Conservation (phyloP, 2,888 invertebrate species). For the Xestia xanthographa region DNA sequence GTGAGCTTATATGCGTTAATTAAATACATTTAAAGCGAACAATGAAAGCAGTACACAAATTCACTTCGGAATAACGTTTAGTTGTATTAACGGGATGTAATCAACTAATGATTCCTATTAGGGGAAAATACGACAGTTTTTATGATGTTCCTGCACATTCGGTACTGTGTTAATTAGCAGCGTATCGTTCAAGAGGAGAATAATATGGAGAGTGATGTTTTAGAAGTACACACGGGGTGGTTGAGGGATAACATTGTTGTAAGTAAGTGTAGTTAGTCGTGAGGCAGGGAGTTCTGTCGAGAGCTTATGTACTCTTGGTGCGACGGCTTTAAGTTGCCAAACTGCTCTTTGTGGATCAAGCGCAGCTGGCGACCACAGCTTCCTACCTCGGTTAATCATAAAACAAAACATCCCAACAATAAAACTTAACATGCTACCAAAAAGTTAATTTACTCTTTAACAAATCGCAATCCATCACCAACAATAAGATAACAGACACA, state of each 20-base stretch:
- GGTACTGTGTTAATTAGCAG: not conserved
- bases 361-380: constrained; percentile 6
- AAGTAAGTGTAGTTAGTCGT: constrained; percentile 27
- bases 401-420: constrained; percentile 24
- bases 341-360: constrained; percentile 17
- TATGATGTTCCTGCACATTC: not conserved
- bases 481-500: constrained; percentile 63
- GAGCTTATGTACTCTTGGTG: constrained; percentile 26
- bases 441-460: constrained; percentile 42
- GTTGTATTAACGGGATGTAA: constrained; percentile 25
- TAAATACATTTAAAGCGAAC: constrained; percentile 49
- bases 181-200: not conserved
- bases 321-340: constrained; percentile 31
- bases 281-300: constrained; percentile 17
- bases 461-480: constrained; percentile 51
- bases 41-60: constrained; percentile 47
- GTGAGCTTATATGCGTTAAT: constrained; percentile 43
- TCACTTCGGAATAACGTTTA: constrained; percentile 31
- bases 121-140: not conserved
- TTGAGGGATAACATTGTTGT: constrained; percentile 33
- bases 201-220: constrained; percentile 22
- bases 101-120: not conserved
- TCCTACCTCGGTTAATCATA: constrained; percentile 1
- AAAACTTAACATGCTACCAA: constrained; percentile 31
- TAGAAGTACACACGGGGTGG: constrained; percentile 3